Percentiles rank a stretch among this genome's conserved stretches.
Evolutionary conservation across 2,888 invertebrate species (phyloP).

Genomic region (Idaea biselata): DNA sequence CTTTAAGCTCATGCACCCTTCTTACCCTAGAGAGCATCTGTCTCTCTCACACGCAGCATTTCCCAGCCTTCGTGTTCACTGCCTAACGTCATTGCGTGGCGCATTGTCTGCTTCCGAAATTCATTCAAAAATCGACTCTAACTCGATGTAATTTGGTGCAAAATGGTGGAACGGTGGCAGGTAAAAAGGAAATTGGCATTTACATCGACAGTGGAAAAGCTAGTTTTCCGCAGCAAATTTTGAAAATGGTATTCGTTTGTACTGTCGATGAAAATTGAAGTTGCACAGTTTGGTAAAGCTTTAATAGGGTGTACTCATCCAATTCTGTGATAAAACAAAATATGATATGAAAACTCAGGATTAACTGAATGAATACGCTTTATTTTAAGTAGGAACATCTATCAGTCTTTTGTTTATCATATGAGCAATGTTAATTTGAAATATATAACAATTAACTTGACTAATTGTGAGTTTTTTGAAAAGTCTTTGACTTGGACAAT

Average conservation of each 20-base stretch:
- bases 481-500: too few relatives aligned
- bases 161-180: slow-evolving; percentile 29
- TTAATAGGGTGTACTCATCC: too few relatives aligned
- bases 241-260: slow-evolving; percentile 68
- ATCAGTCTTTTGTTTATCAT: too few relatives aligned
- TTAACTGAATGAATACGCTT: too few relatives aligned
- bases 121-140: slow-evolving; percentile 43
- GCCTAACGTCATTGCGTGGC: slow-evolving; percentile 78
- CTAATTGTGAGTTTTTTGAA: too few relatives aligned
- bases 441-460: too few relatives aligned
- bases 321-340: too few relatives aligned
- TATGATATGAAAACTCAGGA: too few relatives aligned
- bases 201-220: slow-evolving; percentile 75
- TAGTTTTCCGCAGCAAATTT: slow-evolving; percentile 75
- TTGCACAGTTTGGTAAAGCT: too few relatives aligned
- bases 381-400: too few relatives aligned
- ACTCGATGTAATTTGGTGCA: slow-evolving; percentile 32
- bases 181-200: slow-evolving; percentile 77
- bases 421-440: too few relatives aligned
- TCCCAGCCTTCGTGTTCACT: slow-evolving; percentile 46
- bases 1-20: slow-evolving; percentile 70
- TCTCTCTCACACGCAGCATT: slow-evolving; percentile 48
- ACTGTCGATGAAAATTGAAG: slow-evolving; percentile 16
- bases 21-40: slow-evolving; percentile 44
- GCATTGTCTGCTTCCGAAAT: slow-evolving; percentile 62